Evolutionary conservation across 1,140 invertebrate genomes (phyloP).

Genomic region (Mercenaria mercenaria): DNA sequence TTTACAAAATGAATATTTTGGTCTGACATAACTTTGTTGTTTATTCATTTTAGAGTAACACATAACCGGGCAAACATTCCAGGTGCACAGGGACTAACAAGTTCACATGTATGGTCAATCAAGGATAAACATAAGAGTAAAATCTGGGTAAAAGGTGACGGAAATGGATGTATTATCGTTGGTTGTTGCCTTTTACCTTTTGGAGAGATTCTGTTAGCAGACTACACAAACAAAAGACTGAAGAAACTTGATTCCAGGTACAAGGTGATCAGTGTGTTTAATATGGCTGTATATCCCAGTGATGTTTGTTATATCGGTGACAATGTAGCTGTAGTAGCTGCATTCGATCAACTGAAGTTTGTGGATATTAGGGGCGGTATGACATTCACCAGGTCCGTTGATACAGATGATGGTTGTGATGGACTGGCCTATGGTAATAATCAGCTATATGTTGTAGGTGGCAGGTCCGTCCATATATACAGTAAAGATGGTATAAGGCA

Average conservation of each 20-base stretch:
- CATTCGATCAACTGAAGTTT: not conserved
- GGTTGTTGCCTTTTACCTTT: not conserved
- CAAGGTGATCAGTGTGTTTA: too few relatives aligned
- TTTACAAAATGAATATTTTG: too few relatives aligned
- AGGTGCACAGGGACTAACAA: too few relatives aligned
- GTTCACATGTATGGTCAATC: too few relatives aligned
- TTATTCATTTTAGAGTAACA: too few relatives aligned
- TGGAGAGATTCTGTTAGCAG: not conserved
- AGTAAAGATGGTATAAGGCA: not conserved
- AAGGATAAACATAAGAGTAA: too few relatives aligned
- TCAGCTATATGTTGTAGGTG: not conserved
- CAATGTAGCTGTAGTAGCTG: not conserved
- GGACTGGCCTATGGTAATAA: not conserved
- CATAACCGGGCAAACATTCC: too few relatives aligned
- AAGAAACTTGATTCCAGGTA: not conserved
- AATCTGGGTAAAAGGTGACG: not conserved
- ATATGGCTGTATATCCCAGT: not conserved
- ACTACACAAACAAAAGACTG: not conserved
- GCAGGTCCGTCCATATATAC: not conserved
- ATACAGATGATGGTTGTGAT: not conserved
- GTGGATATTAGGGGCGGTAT: not conserved
- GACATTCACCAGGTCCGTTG: too few relatives aligned
- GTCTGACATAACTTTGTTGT: too few relatives aligned
- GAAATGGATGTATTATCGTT: not conserved
- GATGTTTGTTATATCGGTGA: not conserved